These are phyloP conservation scores for Drosophila neonasuta DNA, from an alignment of 2,888 invertebrate species.

Conservation along the genomic window DNA sequence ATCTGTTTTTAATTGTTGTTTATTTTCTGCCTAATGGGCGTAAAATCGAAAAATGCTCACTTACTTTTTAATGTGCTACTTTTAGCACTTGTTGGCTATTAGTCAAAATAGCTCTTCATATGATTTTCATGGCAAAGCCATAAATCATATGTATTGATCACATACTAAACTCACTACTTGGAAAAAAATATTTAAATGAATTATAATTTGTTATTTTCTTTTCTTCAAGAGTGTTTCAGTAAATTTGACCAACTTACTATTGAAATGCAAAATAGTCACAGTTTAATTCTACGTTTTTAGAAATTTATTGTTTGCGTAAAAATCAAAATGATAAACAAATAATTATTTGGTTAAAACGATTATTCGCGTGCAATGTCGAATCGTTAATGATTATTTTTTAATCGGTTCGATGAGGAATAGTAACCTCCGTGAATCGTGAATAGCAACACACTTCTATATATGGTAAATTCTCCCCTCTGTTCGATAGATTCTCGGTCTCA, in stretches of 20 bases:
- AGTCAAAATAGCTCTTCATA: constrained; percentile 8
- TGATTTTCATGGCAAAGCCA: neutral
- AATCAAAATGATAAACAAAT: neutral
- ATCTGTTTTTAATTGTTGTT: constrained; percentile 42
- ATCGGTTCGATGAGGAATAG: neutral
- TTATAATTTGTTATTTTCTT: neutral
- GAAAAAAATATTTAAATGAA: neutral
- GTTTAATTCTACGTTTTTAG: neutral
- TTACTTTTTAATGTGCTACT: constrained; percentile 6
- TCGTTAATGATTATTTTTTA: neutral
- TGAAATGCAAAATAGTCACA: neutral
- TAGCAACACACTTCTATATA: neutral
- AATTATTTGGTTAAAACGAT: neutral
- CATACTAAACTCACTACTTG: neutral
- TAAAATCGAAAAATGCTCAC: constrained; percentile 9
- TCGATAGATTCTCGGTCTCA: neutral
- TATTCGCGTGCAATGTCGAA: neutral
- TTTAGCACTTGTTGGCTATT: constrained; percentile 27
- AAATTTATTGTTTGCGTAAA: neutral
- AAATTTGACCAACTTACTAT: neutral
- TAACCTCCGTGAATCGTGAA: neutral
- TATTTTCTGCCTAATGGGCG: constrained; percentile 23
- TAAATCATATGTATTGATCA: neutral
- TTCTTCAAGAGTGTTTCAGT: neutral
- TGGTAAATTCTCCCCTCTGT: neutral